Evolutionary conservation across 2,888 invertebrate species (phyloP).

Genomic region (Eudasyphora cyanicolor): DNA sequence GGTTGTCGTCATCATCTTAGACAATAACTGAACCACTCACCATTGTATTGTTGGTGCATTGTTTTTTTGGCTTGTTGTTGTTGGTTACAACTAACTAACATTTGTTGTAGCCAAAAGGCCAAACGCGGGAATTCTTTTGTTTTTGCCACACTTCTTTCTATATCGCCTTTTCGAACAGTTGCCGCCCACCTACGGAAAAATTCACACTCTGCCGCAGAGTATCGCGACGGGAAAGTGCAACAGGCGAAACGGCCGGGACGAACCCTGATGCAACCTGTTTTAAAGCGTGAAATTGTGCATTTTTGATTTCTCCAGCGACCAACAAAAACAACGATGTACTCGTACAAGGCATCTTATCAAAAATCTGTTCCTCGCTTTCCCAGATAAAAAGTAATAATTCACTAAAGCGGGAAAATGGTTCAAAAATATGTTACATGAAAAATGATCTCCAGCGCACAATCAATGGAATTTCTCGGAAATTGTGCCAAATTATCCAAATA

Average conservation of each 20-base stretch:
- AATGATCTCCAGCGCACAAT: neutral
- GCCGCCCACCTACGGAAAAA: slow-evolving; percentile 55
- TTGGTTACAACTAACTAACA: neutral
- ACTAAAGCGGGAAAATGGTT: slow-evolving; percentile 2
- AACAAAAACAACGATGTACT: slow-evolving; percentile 4
- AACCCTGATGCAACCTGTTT: slow-evolving; percentile 39
- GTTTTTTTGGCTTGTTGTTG: too few species aligned
- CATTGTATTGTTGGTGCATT: neutral
- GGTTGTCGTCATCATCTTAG: neutral
- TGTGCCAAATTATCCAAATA: neutral
- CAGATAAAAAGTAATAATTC: neutral
- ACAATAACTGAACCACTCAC: neutral
- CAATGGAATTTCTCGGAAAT: neutral
- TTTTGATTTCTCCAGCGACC: neutral
- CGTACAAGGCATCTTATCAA: slow-evolving; percentile 40
- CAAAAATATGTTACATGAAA: slow-evolving; percentile 47
- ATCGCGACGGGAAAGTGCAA: neutral
- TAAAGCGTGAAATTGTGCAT: slow-evolving; percentile 2
- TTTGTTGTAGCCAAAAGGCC: slow-evolving; percentile 34
- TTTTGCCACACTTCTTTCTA: slow-evolving; percentile 24
- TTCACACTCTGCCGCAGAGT: slow-evolving; percentile 48
- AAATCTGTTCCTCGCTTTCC: slow-evolving; percentile 32
- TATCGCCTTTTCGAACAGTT: slow-evolving; percentile 42
- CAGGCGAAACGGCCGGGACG: neutral
- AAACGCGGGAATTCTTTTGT: slow-evolving; percentile 51